Evolutionary conservation across 2,888 invertebrate genomes (phyloP).

Genomic region (Brenthis hecate): DNA sequence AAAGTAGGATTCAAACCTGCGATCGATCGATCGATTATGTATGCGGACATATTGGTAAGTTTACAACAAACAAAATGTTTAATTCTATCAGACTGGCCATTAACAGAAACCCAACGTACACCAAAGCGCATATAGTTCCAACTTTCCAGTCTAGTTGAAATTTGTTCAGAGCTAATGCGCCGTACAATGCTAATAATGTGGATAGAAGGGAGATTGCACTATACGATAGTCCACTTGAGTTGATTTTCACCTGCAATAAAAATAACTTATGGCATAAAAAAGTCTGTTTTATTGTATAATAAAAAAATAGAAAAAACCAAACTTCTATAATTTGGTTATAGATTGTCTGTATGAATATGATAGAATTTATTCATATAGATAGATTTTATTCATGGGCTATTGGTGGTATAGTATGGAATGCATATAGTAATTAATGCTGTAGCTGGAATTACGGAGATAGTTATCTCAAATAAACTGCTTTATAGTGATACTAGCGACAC

Average conservation of each 20-base stretch:
- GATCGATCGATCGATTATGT: slow-evolving; percentile 30
- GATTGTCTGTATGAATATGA: no score
- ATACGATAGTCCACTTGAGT: slow-evolving; percentile 89
- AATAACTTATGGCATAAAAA: slow-evolving; percentile 32
- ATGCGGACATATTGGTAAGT: slow-evolving; percentile 86
- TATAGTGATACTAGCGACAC: no score
- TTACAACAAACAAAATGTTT: slow-evolving; percentile 89
- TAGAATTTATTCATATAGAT: no score
- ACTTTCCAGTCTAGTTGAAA: slow-evolving; percentile 88
- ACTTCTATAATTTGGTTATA: no score
- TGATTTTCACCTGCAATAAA: slow-evolving; percentile 82
- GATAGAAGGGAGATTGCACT: slow-evolving; percentile 88
- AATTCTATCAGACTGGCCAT: slow-evolving; percentile 89
- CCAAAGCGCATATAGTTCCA: slow-evolving; percentile 84
- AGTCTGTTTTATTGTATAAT: no score
- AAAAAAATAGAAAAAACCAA: no score
- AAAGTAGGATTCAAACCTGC: no score
- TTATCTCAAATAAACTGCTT: no score
- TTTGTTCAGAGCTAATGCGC: slow-evolving; percentile 84
- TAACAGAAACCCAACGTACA: slow-evolving; percentile 86
- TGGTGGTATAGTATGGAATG: no score
- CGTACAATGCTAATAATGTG: slow-evolving; percentile 87
- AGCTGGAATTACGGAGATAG: no score
- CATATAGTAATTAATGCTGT: no score
- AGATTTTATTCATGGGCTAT: no score